phyloP scores from a whole-genome alignment of 23 tunicate genomes.

The Phallusia fumigata region DNA sequence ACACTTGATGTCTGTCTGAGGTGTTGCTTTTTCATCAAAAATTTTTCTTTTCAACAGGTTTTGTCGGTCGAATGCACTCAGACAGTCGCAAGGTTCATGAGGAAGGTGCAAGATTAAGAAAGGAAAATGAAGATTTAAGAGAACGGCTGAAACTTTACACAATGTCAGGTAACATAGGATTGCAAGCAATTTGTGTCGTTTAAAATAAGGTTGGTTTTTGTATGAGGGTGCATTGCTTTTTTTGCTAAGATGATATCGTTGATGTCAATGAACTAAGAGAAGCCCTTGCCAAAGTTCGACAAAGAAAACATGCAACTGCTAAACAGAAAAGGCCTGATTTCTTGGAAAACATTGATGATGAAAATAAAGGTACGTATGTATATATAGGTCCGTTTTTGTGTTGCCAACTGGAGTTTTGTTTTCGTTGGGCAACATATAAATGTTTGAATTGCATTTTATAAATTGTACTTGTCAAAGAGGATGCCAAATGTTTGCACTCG shows the following conservation, averaged over 20 bases:
- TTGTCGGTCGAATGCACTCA: constrained; percentile 35
- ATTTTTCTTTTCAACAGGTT: constrained; percentile 29
- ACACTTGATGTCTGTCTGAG: too few relatives aligned
- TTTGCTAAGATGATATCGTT: constrained; percentile 59
- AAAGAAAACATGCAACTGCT: constrained; percentile 41
- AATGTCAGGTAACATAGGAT: constrained; percentile 28
- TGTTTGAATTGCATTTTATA: too few relatives aligned
- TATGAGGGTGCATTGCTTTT: background rate
- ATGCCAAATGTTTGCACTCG: too few relatives aligned
- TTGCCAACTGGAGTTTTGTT: background rate
- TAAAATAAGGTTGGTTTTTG: background rate
- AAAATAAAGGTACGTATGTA: constrained; percentile 22
- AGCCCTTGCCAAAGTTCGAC: constrained; percentile 61
- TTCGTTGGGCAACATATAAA: too few relatives aligned
- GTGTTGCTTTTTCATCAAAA: background rate
- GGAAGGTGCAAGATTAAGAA: constrained; percentile 46
- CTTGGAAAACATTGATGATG: constrained; percentile 57
- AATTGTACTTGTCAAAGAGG: too few relatives aligned
- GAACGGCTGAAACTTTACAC: constrained; percentile 49
- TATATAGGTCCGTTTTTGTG: too few relatives aligned
- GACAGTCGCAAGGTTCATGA: constrained; percentile 43
- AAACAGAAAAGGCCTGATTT: constrained; percentile 66
- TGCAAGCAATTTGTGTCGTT: background rate
- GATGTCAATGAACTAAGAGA: constrained; percentile 59
- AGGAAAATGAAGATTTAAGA: constrained; percentile 67